Evolutionary conservation across 2,888 invertebrate genomes (phyloP), one percentile per base, ranked within the genome.

Genomic region (Pasiphila rectangulata): DNA sequence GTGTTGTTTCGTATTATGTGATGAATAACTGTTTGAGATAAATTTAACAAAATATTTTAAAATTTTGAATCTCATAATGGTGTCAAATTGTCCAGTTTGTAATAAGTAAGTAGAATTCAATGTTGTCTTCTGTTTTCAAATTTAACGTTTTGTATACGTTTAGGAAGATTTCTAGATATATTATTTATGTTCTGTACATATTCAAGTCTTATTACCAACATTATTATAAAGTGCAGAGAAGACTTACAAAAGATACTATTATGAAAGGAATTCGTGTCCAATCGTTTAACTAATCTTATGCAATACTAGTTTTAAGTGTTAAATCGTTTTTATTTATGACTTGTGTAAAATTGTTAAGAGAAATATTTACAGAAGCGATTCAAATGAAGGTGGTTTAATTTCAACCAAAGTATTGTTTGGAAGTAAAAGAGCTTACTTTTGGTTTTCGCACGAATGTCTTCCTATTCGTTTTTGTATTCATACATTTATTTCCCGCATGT

Each of bases 281-380:
- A 82, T 84, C 73, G 76, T 79, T 77, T 83, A 74, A 71, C 66
- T 58, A 56, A 80, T 84, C 83, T 82, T 85, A 86, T 86, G 88
- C 88, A 88, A 88, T 88, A 87, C 78, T 88, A 87, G 88, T 68
- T 80, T 63, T 88, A 88, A 88, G 88, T 88, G 88, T 87, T 88
- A 83, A 82, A 83, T 87, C 86, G 81, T 86, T 88, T 85, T 84
- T 84, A 85, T 84, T 86, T 87, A 87, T 86, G 72, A 71, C 64
- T 68, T 71, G 78, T 75, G 69, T 75, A 69, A 72, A 67, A 67
- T 57, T 59, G 58, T 62, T 56, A 59, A 64, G 59, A 72, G 71
- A 67, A 55, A 41, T 69, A 67, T 69, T 62, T 69, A 72, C 73
- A 59, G 69, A 69, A 69, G 68, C 69, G 67, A 72, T 70, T 67